Evolutionary conservation across 2,113 vertebrate species (phyloP), one percentile per base, ranked within the genome.

Genomic region (Heloderma charlesbogerti): DNA sequence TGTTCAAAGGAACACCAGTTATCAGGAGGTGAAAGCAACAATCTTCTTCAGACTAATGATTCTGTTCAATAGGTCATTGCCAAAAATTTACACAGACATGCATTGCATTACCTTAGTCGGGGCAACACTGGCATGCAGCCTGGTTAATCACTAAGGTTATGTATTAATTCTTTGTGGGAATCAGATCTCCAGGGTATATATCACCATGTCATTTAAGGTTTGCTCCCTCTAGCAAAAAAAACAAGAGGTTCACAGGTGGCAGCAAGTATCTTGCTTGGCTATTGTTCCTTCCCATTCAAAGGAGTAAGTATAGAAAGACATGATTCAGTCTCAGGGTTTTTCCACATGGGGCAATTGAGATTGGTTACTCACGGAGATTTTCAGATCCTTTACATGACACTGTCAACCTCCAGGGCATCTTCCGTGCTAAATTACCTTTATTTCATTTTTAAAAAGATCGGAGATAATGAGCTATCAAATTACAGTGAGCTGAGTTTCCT

Each of bases 1-100:
- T 10, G 1, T 83, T 92, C 91, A 92, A 88, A 96, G 72, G 81
- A 91, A 48, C 92, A 95, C 93, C 1, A 15, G 91, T 92, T 10
- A 93, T 87, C 54, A 79, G 29, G 63, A 91, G 88, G 37, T 80
- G 89, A 80, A 88, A 88, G 86, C 87, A 69, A 57, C 54, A 88
- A 71, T 1, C 4, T 4, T n/a, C 86, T 92, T 34, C 48, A 89
- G 93, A 94, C 80, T 1, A 78, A 45, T 83, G 85, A 40, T 0
- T 1, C 34, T 91, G 6, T 25, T 45, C 0, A n/a, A 18, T 43
- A 48, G 78, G 43, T 63, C 7, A 51, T 25, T 60, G 0, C 63
- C 15, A 3, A 12, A 79, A 81, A 0, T 16, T 0, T 69, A 0
- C 48, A 3, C 45, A 0, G 0, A 9, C 6, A 0, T 72, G 6